Base-by-base conservation (phyloP, 35 echinoderm and acorn worm species). In the Diadema setosum region DNA sequence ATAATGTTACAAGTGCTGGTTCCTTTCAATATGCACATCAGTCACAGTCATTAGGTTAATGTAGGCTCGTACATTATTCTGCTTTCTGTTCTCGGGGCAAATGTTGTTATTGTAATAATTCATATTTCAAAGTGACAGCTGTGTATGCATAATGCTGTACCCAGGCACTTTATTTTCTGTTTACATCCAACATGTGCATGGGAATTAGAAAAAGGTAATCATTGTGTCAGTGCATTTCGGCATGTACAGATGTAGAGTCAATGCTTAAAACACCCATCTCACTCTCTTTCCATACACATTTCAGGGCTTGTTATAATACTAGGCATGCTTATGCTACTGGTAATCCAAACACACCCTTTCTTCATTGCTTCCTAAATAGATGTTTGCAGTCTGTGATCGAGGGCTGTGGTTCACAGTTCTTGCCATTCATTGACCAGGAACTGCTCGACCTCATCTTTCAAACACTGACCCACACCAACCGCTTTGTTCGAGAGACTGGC, bases 401-500 rank as follows among this genome's bases (percentile, higher is more conserved):
- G 30, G 96, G 96, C 16, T 98, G 96, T 75, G 92, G 92, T 31
- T 40, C 75, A 27, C 23, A 58, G 32, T 98, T 98, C 48, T 64
- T 94, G 11, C 73, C 92, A 14, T 87, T 52, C 63, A 87, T 98
- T 23, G 83, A 86, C 29, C 96, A 98, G 50, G 89, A 98, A 37
- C 86, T 98, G 0, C 49, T 98, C 27, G 96, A 98, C 60, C 92
- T 98, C 8, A 86, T 98, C 21, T 98, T 94, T 55, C 78, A 90
- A 30, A 87, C 96, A 3, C 56, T 98, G 3, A 91, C 85, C 46
- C 96, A 98, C 81, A 98, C 96, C 70, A 98, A 98, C 65, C 84
- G 96, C 20, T 98, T 94, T 92, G 96, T 98, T 3, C 78, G 96
- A 34, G 96, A 98, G 86, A 98, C 96, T 29, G 92, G 96, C 29